Evolutionary conservation across 2,888 invertebrate species (phyloP).

Genomic region (Synanthedon vespiformis): DNA sequence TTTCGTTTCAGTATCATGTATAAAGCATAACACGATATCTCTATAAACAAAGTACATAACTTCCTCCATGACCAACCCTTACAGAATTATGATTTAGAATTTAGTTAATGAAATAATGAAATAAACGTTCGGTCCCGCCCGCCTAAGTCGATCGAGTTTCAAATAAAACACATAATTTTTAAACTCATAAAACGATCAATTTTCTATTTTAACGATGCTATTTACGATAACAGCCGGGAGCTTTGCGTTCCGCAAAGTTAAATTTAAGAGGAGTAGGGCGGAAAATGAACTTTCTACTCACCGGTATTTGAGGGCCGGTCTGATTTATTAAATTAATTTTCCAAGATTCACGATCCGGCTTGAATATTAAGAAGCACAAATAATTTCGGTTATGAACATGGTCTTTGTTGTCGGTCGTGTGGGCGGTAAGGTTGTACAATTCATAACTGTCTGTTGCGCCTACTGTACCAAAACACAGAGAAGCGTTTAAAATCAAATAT

Average conservation of each 20-base stretch:
- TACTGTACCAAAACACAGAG: constrained; percentile 25
- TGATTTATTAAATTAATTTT: constrained; percentile 66
- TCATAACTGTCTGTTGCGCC: constrained; percentile 34
- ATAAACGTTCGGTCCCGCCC: background rate
- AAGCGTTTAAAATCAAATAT: background rate
- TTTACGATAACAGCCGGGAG: constrained; percentile 23
- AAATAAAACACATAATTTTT: background rate
- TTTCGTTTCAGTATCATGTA: no score
- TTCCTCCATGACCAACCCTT: no score
- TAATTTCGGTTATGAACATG: constrained; percentile 51
- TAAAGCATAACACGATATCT: no score
- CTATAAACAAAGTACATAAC: no score
- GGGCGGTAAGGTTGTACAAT: constrained; percentile 25
- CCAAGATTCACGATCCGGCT: constrained; percentile 42
- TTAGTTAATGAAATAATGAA: background rate
- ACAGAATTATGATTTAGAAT: no score
- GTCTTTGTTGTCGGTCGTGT: constrained; percentile 44
- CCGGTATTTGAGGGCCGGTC: constrained; percentile 37
- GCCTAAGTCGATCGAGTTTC: background rate
- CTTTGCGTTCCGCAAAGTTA: constrained; percentile 27
- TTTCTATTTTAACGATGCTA: constrained; percentile 20
- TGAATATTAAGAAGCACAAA: constrained; percentile 57
- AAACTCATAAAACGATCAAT: background rate
- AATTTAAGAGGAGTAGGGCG: constrained; percentile 28
- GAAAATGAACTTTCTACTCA: constrained; percentile 39